Evolutionary conservation across 2,888 invertebrate species (phyloP).

Genomic region (Netelia fuscicornis): DNA sequence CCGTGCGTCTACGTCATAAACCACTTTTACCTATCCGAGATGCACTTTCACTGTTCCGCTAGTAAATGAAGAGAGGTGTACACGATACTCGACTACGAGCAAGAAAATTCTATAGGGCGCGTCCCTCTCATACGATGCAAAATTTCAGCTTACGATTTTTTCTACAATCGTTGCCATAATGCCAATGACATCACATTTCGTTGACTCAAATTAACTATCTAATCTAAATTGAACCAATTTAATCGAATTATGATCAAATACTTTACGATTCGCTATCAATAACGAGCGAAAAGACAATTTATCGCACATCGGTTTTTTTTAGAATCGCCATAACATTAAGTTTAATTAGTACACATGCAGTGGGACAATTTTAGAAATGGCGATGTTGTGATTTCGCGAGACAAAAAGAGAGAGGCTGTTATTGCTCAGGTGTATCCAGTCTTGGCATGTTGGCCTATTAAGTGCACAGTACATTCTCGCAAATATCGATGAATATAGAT

Average conservation of each 20-base stretch:
- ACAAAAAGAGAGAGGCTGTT: conserved; percentile 26
- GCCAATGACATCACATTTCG: too few species aligned
- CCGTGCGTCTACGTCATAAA: conserved; percentile 74
- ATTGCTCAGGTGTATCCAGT: conserved; percentile 28
- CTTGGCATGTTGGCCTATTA: background rate
- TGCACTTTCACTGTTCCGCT: conserved; percentile 83
- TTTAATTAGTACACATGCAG: background rate
- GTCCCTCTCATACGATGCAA: background rate
- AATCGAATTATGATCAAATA: background rate
- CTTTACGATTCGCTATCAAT: background rate
- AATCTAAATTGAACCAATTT: too few species aligned
- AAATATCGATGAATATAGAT: background rate
- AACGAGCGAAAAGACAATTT: background rate
- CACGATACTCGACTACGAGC: background rate
- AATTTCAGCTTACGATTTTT: too few species aligned
- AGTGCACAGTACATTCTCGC: conserved; percentile 9
- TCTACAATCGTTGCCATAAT: too few species aligned
- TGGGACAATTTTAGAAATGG: background rate
- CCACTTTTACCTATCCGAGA: conserved; percentile 80
- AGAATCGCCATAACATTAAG: background rate
- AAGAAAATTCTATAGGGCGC: background rate
- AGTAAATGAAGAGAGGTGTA: conserved; percentile 70
- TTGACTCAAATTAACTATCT: too few species aligned
- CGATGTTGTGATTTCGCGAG: background rate
- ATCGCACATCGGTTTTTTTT: background rate